Evolutionary conservation across 2,113 vertebrate species (phyloP), one percentile per base, ranked within the genome.

Genomic region (Pterocles burchelli): DNA sequence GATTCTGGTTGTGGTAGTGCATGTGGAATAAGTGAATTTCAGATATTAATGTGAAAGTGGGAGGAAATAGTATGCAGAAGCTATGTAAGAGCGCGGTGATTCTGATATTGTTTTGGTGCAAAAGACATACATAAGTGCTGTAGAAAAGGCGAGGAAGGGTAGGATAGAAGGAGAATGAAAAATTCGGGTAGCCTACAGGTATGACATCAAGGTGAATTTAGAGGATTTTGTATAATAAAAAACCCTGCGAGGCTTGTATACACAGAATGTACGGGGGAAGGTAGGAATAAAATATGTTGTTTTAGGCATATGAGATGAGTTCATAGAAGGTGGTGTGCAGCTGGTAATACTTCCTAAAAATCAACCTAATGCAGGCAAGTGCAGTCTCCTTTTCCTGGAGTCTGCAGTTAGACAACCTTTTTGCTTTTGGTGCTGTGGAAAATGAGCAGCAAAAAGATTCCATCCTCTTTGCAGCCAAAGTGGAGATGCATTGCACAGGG

Each of bases 141-240:
- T 49, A 43, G 41, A 28, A 77, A 73, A 54, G 36, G 16, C 7
- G 36, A 74, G 17, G 36, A 59, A 43, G 46, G 43, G 16, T 77
- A 25, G 45, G 9, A 11, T 43, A 41, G 46, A 25, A 71, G 31
- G 28, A 51, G 9, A 75, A 10, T 71, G 17, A 48, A 58, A 66
- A 73, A 54, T 43, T 24, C 18, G 38, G 43, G n/a, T 21, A 62
- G 19, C 51, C n/a, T 77, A 10, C 14, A 17, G 57, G 5, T 58
- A 43, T 0, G 2, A 24, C 5, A 13, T 13, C 1, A 7, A 20
- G 15, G 15, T 75, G 16, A 62, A 34, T 45, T 49, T 34, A 33
- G 38, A 58, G 7, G 2, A 22, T 84, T 93, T 61, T 14, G 4
- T 46, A 2, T 80, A 46, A 41, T 31, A 33, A 41, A 63, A 63